A percentile compares a stretch with the other conserved stretches of the same genome.
phyloP scores from a whole-genome alignment of 2,797 vertebrate genomes.

The Megalops cyprinoides region DNA sequence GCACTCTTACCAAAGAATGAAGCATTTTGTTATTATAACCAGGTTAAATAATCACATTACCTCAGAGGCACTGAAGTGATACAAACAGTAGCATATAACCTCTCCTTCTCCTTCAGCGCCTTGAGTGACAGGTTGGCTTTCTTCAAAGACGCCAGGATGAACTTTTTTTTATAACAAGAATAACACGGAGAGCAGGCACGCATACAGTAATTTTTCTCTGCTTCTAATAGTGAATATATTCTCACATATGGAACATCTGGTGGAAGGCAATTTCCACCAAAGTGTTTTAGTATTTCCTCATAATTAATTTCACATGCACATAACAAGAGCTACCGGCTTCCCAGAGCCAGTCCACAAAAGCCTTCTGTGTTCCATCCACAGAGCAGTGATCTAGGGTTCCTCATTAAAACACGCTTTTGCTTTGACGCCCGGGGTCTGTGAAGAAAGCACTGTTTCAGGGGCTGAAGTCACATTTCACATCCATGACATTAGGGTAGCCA shows the following conservation, averaged over 20 bases:
- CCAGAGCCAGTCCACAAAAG: slow-evolving; percentile 78
- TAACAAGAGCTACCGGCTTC: slow-evolving; percentile 79
- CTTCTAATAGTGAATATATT: slow-evolving; percentile 77
- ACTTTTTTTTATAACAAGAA: slow-evolving; percentile 44
- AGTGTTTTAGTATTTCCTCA: slow-evolving; percentile 86
- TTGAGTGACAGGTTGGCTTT: slow-evolving; percentile 79
- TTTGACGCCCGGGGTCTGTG: slow-evolving; percentile 57
- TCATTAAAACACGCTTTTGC: slow-evolving; percentile 52
- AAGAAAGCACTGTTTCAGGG: slow-evolving; percentile 59
- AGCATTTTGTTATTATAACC: slow-evolving; percentile 80
- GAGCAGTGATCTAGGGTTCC: slow-evolving; percentile 69
- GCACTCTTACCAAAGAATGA: slow-evolving; percentile 72
- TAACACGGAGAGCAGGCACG: slow-evolving; percentile 22
- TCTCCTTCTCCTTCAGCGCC: slow-evolving; percentile 67
- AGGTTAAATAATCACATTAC: slow-evolving; percentile 84
- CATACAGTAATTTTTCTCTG: slow-evolving; percentile 69
- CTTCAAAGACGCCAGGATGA: slow-evolving; percentile 71
- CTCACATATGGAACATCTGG: slow-evolving; percentile 83
- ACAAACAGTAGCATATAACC: slow-evolving; percentile 80
- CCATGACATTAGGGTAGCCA: slow-evolving; percentile 37
- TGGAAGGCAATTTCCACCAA: slow-evolving; percentile 83
- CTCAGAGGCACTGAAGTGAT: slow-evolving; percentile 76
- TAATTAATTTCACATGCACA: slow-evolving; percentile 87
- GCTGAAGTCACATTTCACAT: slow-evolving; percentile 60
- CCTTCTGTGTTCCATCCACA: slow-evolving; percentile 73